Percentiles rank a stretch among this genome's conserved stretches.
Evolutionary conservation across 2,113 vertebrate species (phyloP).

Genomic region (Seriola aureovittata): DNA sequence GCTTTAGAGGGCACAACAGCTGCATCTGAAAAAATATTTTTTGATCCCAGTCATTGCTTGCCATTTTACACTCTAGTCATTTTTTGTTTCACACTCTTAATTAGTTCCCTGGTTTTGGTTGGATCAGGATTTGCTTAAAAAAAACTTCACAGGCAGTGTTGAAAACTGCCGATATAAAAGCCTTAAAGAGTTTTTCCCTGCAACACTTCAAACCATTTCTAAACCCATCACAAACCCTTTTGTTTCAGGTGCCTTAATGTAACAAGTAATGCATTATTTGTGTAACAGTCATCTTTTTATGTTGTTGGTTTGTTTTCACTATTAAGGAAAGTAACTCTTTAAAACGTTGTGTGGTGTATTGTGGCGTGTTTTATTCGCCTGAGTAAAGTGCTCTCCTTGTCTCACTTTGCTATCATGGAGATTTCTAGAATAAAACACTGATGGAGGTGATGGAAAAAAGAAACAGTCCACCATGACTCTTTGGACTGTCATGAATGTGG

Average conservation of each 20-base stretch:
- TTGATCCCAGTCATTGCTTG: background rate
- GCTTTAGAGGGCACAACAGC: background rate
- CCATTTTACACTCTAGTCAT: background rate
- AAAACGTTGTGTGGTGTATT: constrained; percentile 85
- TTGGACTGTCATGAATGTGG: constrained; percentile 74
- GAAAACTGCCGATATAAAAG: constrained; percentile 33
- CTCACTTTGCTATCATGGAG: constrained; percentile 72
- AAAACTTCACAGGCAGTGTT: background rate
- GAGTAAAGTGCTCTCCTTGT: constrained; percentile 72
- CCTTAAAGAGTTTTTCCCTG: constrained; percentile 47
- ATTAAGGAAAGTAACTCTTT: constrained; percentile 76
- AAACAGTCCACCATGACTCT: constrained; percentile 52
- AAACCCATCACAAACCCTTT: constrained; percentile 74
- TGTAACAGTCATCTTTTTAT: constrained; percentile 84
- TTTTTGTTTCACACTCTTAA: background rate
- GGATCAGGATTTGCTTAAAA: background rate
- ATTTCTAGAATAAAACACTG: constrained; percentile 67
- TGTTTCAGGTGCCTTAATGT: constrained; percentile 79
- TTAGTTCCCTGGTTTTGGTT: constrained; percentile 1
- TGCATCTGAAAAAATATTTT: background rate
- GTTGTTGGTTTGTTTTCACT: constrained; percentile 77
- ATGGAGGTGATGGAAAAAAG: constrained; percentile 33
- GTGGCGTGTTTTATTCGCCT: constrained; percentile 86
- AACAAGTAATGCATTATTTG: constrained; percentile 73
- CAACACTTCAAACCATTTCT: constrained; percentile 59